Evolutionary conservation across 2,888 invertebrate genomes (phyloP).

Genomic region (Caenorhabditis japonica): DNA sequence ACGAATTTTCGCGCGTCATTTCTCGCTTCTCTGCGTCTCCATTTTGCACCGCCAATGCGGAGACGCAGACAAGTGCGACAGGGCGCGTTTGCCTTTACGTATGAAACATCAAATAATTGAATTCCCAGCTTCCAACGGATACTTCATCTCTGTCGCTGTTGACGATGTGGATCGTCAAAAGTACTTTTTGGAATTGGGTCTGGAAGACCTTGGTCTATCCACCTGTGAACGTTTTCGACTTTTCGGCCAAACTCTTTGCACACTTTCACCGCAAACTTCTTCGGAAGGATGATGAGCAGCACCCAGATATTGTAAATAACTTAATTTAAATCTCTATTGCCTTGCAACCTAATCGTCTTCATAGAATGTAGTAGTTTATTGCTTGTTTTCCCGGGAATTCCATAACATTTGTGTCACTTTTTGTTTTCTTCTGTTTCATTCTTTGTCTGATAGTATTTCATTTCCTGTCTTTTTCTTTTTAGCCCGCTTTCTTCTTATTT

Average conservation of each 20-base stretch:
- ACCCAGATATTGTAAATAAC: constrained; percentile 4
- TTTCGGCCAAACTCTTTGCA: constrained; percentile 21
- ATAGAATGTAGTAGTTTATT: too few relatives aligned
- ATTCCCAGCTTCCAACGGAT: constrained; percentile 62
- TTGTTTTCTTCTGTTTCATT: not conserved
- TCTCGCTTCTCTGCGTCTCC: too few relatives aligned
- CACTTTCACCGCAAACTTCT: constrained; percentile 11
- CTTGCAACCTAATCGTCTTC: too few relatives aligned
- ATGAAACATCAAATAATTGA: not conserved
- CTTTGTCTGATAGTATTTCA: not conserved
- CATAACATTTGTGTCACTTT: constrained; percentile 1
- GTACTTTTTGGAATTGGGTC: constrained; percentile 61
- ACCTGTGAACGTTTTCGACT: constrained; percentile 28
- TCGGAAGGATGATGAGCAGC: constrained; percentile 1
- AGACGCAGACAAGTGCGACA: too few relatives aligned
- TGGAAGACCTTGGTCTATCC: constrained; percentile 45
- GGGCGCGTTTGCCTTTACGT: too few relatives aligned
- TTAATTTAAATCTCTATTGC: not conserved
- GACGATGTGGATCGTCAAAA: constrained; percentile 57
- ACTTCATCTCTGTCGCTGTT: constrained; percentile 57
- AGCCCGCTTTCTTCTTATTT: constrained; percentile 1
- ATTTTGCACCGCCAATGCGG: too few relatives aligned
- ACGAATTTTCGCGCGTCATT: too few relatives aligned
- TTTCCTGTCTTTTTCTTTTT: not conserved
- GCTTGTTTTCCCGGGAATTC: not conserved